Percentiles rank a stretch among this genome's conserved stretches.
These are phyloP conservation scores for Petrocephalus sullivani DNA, from an alignment of 2,797 vertebrate genomes.

Conservation along the genomic window DNA sequence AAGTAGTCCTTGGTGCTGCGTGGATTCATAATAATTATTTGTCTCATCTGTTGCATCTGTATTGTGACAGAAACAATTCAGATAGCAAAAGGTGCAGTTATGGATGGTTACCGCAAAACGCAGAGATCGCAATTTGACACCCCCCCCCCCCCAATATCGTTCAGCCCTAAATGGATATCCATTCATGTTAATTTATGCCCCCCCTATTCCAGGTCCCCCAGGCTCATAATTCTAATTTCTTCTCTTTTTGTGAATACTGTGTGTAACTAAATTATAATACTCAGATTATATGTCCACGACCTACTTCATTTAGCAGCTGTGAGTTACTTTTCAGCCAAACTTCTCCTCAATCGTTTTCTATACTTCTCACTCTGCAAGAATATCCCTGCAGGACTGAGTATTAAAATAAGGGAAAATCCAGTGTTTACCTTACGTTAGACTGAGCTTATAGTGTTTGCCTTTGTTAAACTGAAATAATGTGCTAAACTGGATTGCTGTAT, in stretches of 20 bases:
- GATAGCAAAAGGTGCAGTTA: background rate
- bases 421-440: background rate
- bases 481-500: background rate
- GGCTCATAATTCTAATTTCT: background rate
- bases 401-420: background rate
- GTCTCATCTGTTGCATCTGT: background rate
- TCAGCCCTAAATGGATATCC: background rate
- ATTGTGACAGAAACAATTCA: too few species aligned
- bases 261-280: background rate
- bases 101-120: background rate
- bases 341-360: background rate
- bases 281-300: background rate
- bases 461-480: conserved; percentile 4
- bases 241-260: background rate
- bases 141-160: background rate
- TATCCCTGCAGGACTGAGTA: background rate
- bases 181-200: background rate
- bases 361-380: background rate
- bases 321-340: background rate
- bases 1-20: background rate
- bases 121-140: background rate
- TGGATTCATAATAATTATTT: background rate
- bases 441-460: background rate
- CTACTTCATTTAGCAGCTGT: background rate
- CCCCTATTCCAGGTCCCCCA: background rate